Conservation (phyloP, 2,888 invertebrate genomes). For the Leucophenga maculata region DNA sequence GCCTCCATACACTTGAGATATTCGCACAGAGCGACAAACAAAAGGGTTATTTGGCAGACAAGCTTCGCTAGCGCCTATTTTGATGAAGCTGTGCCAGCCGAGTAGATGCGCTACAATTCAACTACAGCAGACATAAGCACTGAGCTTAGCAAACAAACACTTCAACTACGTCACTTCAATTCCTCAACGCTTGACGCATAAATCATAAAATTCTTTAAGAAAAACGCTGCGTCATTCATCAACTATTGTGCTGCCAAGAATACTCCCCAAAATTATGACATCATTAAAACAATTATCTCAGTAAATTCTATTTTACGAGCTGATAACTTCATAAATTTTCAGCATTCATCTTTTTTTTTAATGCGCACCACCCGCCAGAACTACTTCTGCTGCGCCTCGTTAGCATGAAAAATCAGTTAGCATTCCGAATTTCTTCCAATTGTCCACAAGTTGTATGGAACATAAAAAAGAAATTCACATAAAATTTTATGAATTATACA, state of each 20-base stretch:
- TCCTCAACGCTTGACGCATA: background rate
- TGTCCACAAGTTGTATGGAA: slow-evolving; percentile 9
- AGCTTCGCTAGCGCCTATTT: background rate
- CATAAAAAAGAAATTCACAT: slow-evolving; percentile 48
- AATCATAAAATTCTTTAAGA: slow-evolving; percentile 10
- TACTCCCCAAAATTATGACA: slow-evolving; percentile 55
- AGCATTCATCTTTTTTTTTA: background rate
- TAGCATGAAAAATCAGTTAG: slow-evolving; percentile 40
- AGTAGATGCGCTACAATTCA: background rate
- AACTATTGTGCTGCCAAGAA: background rate
- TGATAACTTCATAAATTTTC: slow-evolving; percentile 40
- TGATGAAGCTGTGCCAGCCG: background rate
- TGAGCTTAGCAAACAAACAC: background rate
- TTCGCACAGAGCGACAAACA: background rate
- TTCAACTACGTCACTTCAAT: background rate
- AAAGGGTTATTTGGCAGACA: slow-evolving; percentile 21
- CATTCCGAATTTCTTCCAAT: slow-evolving; percentile 34
- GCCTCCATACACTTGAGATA: slow-evolving; percentile 33
- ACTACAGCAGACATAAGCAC: background rate
- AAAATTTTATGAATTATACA: slow-evolving; percentile 65
- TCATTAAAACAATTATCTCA: slow-evolving; percentile 61
- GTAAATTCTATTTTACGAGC: slow-evolving; percentile 45
- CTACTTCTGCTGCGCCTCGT: slow-evolving; percentile 48
- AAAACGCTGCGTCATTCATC: slow-evolving; percentile 44
- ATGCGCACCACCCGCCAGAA: slow-evolving; percentile 23